Percentiles rank a stretch among this genome's conserved stretches.
phyloP scores from a whole-genome alignment of 30 jellyfish, hydroid and myxozoan genomes.

The Aurelia sp. region DNA sequence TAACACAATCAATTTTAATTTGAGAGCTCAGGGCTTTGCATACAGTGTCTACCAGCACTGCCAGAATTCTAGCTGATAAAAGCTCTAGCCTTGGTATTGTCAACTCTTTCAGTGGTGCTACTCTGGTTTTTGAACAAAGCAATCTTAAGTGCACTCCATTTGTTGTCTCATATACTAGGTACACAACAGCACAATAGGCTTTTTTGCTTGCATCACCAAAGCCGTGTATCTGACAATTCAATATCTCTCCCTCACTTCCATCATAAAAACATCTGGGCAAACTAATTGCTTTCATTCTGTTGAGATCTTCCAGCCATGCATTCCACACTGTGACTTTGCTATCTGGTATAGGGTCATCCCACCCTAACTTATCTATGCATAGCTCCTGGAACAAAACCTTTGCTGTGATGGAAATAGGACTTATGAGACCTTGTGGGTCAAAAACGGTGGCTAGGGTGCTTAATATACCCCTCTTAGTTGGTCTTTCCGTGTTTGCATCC shows the following conservation, averaged over 20 bases:
- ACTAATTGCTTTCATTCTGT: not conserved
- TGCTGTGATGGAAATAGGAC: conserved; percentile 20
- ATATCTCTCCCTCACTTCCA: conserved; percentile 33
- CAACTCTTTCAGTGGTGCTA: conserved; percentile 57
- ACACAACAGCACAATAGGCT: conserved; percentile 16
- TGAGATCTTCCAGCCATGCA: conserved; percentile 29
- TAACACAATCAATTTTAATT: conserved; percentile 28
- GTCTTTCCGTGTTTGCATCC: not conserved
- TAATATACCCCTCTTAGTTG: conserved; percentile 24
- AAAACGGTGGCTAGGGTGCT: conserved; percentile 29
- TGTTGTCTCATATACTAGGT: conserved; percentile 17
- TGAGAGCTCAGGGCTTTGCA: conserved; percentile 30
- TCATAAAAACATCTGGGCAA: conserved; percentile 34
- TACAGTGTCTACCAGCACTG: conserved; percentile 44
- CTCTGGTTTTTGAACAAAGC: conserved; percentile 55
- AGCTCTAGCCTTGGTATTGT: conserved; percentile 58
- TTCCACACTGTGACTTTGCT: not conserved
- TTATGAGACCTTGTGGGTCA: conserved; percentile 45
- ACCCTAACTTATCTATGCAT: conserved; percentile 12
- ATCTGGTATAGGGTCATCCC: conserved; percentile 34
- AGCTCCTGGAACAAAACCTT: conserved; percentile 43
- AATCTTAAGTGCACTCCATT: conserved; percentile 15
- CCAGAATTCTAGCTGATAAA: conserved; percentile 57
- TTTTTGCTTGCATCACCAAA: conserved; percentile 60
- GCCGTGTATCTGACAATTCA: conserved; percentile 49